Evolutionary conservation across 2,797 vertebrate genomes (phyloP), one percentile per base, ranked within the genome.

Genomic region (Pantherophis alleghaniensis): DNA sequence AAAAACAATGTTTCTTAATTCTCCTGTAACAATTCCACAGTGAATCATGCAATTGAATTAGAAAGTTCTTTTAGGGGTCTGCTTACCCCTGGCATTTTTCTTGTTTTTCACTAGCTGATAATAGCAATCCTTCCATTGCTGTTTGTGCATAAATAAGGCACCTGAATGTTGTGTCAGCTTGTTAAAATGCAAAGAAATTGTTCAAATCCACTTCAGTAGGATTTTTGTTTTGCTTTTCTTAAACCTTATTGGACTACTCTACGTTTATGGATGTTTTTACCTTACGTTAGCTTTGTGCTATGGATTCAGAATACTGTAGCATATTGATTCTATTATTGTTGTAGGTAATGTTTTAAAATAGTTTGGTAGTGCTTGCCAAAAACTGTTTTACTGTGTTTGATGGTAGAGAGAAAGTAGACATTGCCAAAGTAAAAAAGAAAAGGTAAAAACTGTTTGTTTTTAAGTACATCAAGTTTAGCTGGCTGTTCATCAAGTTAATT

Each of bases 271-370:
- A 95, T 92, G 60, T 97, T 97, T 97, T 97, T 96, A n/a, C 97
- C 92, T 96, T 94, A 95, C 91, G 93, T 96, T 97, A 95, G 97
- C 95, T 97, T 91, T 94, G 95, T 96, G 96, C 96, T 96, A 94
- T 97, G 96, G 90, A 93, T 97, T 98, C 95, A 98, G 97, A 98
- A 98, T 83, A 47, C 20, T 83, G 37, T 97, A 98, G 95, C 93
- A 93, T 97, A 98, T 96, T 97, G 97, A 97, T 98, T 98, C 98
- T 97, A 22, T 83, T 83, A 32, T 97, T 97, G 28, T 98, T 96
- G 96, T 96, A 97, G 96, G 97, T 97, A 96, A 96, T 98, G 97
- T 97, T 98, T 98, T 98, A 97, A 96, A 96, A 97, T 97, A 97
- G 96, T 95, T 96, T 92, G 95, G 87, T 95, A 94, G 96, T 97